These are phyloP conservation scores for Poecilia latipinna DNA, from an alignment of 2,113 vertebrate genomes.

Conservation along the genomic window DNA sequence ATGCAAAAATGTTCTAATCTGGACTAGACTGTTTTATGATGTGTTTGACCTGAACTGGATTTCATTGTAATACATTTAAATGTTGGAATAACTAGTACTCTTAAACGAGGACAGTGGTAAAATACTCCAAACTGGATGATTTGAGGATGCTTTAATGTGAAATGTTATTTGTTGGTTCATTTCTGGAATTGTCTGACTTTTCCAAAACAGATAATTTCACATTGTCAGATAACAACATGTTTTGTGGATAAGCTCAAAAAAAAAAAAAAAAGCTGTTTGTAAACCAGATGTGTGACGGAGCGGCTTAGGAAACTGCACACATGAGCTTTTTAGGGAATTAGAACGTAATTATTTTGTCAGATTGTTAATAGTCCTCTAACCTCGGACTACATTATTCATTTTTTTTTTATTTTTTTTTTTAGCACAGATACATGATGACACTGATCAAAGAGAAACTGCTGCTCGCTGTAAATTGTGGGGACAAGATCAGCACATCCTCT, in stretches of 20 bases:
- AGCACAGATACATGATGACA: conserved; percentile 67
- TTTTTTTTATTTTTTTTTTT: neutral
- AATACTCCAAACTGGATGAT: neutral
- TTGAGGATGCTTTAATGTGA: neutral
- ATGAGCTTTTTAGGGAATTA: conserved; percentile 46
- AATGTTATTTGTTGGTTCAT: neutral
- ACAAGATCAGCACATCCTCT: conserved; percentile 62
- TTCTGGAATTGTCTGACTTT: neutral
- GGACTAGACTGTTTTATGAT: too few species aligned
- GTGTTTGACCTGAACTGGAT: too few species aligned
- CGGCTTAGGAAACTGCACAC: conserved; percentile 25
- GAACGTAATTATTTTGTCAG: conserved; percentile 71
- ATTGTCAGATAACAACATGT: neutral
- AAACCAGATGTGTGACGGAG: conserved; percentile 2
- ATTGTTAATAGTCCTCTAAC: conserved; percentile 58
- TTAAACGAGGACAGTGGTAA: neutral
- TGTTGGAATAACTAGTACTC: neutral
- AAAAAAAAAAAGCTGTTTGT: too few species aligned
- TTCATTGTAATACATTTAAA: neutral
- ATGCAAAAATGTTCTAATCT: too few species aligned
- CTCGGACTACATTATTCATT: conserved; percentile 50
- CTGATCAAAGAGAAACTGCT: conserved; percentile 70
- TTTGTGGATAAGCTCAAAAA: neutral
- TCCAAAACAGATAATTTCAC: neutral
- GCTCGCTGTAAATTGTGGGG: conserved; percentile 58